A percentile compares a stretch with the other conserved stretches of the same genome.
Conservation (phyloP, 92 coral and sea anemone species). For the Phenganax stokvisi region DNA sequence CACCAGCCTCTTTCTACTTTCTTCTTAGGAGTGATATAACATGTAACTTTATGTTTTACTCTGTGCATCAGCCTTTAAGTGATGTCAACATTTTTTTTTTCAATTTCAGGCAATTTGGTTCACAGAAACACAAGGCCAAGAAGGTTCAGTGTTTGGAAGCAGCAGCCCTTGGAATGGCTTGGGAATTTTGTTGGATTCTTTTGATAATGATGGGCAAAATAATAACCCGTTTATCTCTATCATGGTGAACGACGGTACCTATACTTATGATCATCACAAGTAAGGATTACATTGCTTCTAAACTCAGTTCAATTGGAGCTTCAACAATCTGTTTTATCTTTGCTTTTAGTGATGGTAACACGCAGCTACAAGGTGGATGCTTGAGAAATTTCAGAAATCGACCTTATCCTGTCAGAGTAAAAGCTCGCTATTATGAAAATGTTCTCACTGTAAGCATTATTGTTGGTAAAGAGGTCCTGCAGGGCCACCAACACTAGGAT, state of each 20-base stretch:
- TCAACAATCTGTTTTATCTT: neutral
- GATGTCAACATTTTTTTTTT: neutral
- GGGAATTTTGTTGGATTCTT: constrained; percentile 85
- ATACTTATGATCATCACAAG: constrained; percentile 82
- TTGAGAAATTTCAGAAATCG: constrained; percentile 95
- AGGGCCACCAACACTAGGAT: neutral
- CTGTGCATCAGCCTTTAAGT: too few relatives aligned
- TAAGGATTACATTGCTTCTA: constrained; percentile 24
- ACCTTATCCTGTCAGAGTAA: constrained; percentile 83
- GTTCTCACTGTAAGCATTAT: constrained; percentile 72
- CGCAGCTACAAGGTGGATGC: constrained; percentile 88
- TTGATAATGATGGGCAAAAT: constrained; percentile 99
- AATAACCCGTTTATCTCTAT: constrained; percentile 94
- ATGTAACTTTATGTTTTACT: too few relatives aligned
- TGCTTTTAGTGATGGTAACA: constrained; percentile 74
- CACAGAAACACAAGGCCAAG: constrained; percentile 62
- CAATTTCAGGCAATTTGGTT: constrained; percentile 80
- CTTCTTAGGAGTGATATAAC: too few relatives aligned
- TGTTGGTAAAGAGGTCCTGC: neutral
- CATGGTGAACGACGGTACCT: constrained; percentile 85
- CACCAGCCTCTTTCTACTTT: too few relatives aligned
- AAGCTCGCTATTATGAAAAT: constrained; percentile 85
- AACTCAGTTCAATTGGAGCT: too few relatives aligned
- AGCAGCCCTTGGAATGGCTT: constrained; percentile 85
- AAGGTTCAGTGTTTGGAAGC: constrained; percentile 92